Base-by-base conservation (phyloP, 2,797 vertebrate genomes). In the Coendou prehensilis region DNA sequence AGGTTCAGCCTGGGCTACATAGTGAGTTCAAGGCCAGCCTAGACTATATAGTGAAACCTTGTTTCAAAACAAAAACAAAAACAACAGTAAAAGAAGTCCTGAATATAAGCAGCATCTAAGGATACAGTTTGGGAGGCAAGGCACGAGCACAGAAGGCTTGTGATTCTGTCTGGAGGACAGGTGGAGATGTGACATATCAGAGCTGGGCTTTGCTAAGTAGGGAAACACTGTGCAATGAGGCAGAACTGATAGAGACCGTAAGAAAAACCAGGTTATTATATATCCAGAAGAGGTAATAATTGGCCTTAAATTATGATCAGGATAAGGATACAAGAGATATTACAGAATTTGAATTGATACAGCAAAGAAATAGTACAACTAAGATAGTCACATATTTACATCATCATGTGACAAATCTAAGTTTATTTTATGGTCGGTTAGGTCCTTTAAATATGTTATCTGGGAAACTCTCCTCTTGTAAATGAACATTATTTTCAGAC, bases 401-500 rank as follows among this genome's bases (percentile, higher is more conserved):
- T 67, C 33, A 14, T 79, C n/a, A 75, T 75, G 69, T 94, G 50
- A 84, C 61, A 85, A 87, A 23, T 33, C 0, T 75, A 81, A 52
- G 15, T 94, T 84, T 80, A 87, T 90, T 95, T 84, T 80, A 92
- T 92, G 52, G 59, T 76, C 41, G 86, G 1, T 64, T 92, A 56
- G 22, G 18, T 67, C 61, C 52, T 84, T 95, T 63, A 15, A 59
- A 30, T 30, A 67, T 67, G 6, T 91, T 91, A 64, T 85, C 52
- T 93, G 50, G 50, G 50, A 94, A 87, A 76, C 23, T 76, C 30
- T 89, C 26, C 28, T 91, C 52, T 95, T 96, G 3, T 92, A 96
- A 96, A 79, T 94, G 52, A 86, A 56, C 28, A 69, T 95, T 26
- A 45, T 97, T 90, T 95, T 79, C 95, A 96, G 37, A 73, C 56